Conservation (phyloP, 2,888 invertebrate species). For the Apamea crenata region DNA sequence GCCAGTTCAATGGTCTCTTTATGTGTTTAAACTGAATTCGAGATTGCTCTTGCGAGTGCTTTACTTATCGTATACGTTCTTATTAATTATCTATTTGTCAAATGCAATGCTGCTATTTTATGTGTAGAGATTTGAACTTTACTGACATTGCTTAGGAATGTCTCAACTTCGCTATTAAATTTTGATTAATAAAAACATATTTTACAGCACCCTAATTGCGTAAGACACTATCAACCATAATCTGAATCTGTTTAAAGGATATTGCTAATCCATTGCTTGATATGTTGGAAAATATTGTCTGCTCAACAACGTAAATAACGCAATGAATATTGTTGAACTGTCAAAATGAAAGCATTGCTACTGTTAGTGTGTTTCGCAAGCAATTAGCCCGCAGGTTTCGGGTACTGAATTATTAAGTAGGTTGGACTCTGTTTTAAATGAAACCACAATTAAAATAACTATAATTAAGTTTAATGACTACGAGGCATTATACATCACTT, state of each 20-base stretch:
- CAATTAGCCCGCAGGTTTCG: too few relatives aligned
- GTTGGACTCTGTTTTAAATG: constrained; percentile 20
- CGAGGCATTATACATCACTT: constrained; percentile 49
- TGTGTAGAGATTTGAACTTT: background rate
- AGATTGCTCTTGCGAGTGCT: background rate
- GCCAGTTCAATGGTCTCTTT: background rate
- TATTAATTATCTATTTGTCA: background rate
- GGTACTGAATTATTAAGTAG: background rate
- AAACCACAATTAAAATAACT: constrained; percentile 49
- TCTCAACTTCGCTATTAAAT: background rate
- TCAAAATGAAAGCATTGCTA: too few relatives aligned
- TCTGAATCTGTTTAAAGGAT: too few relatives aligned
- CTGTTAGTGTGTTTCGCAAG: too few relatives aligned
- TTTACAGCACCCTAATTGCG: background rate
- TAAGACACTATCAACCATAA: too few relatives aligned
- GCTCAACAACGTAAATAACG: too few relatives aligned
- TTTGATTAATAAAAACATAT: background rate
- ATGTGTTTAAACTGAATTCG: background rate
- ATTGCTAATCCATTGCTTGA: too few relatives aligned
- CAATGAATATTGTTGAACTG: too few relatives aligned
- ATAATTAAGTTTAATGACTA: constrained; percentile 69
- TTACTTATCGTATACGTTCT: too few relatives aligned
- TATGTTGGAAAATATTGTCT: too few relatives aligned
- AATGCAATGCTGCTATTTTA: background rate
- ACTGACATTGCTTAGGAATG: background rate